Percentiles rank a stretch among this genome's conserved stretches.
Conservation (phyloP, 2,113 vertebrate species). For the Serinus canaria region DNA sequence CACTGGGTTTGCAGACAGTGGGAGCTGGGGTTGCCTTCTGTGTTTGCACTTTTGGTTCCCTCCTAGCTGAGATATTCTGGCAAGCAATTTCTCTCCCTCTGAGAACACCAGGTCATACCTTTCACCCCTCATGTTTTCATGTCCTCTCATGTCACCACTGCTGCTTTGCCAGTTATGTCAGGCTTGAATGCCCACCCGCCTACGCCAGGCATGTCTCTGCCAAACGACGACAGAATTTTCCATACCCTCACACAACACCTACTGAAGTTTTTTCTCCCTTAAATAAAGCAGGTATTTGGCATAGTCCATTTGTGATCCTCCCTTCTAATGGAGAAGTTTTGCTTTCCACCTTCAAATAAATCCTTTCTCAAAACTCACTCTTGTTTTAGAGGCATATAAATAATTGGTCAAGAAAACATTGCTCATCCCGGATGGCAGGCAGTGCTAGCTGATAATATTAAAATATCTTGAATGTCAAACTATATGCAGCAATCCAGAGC, state of each 20-base stretch:
- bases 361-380: neutral
- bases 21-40: neutral
- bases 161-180: neutral
- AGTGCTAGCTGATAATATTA: constrained; percentile 13
- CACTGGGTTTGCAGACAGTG: neutral
- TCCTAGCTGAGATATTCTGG: neutral
- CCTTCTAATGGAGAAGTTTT: neutral
- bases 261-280: neutral
- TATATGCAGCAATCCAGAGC: neutral
- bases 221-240: neutral
- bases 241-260: neutral
- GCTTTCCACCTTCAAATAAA: neutral
- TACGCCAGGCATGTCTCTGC: neutral
- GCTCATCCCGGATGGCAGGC: neutral
- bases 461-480: constrained; percentile 44
- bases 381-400: neutral
- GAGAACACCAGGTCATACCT: neutral
- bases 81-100: neutral
- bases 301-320: neutral
- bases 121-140: neutral
- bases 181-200: neutral
- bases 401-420: constrained; percentile 32
- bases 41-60: neutral
- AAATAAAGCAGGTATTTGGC: neutral
- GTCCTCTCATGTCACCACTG: neutral